Evolutionary conservation across 2,888 invertebrate species (phyloP).

Genomic region (Mactromeris polynyma): DNA sequence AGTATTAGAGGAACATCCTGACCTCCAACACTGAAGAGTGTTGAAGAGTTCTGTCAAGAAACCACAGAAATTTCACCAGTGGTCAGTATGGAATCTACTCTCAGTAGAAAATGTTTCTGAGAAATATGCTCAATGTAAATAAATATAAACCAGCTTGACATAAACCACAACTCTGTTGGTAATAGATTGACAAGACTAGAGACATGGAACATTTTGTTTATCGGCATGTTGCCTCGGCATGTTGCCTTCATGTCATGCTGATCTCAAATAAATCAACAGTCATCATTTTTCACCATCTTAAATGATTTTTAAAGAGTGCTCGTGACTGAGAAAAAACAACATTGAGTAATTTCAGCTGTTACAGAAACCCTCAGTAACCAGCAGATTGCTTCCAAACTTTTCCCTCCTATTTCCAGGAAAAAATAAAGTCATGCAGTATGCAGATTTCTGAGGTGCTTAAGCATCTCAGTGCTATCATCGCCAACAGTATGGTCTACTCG

Average conservation of each 20-base stretch:
- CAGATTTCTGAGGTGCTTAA: no score
- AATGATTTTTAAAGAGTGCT: constrained; percentile 11
- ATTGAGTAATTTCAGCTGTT: constrained; percentile 12
- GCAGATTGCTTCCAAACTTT: not conserved
- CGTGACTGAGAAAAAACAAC: not conserved
- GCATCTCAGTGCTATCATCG: no score
- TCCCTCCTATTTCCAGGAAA: not conserved
- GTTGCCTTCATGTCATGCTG: not conserved
- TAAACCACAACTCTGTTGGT: not conserved
- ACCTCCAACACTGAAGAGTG: not conserved
- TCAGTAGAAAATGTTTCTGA: not conserved
- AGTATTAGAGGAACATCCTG: not conserved
- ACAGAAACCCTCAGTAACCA: not conserved
- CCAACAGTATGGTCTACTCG: no score
- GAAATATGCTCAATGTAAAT: constrained; percentile 3
- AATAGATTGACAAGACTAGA: constrained; percentile 1
- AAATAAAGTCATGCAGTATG: not conserved
- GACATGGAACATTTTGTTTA: constrained; percentile 28
- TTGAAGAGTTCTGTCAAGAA: not conserved
- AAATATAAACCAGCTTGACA: not conserved
- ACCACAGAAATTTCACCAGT: not conserved
- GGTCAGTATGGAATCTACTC: not conserved
- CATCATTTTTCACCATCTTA: constrained; percentile 17
- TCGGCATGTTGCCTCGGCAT: not conserved
- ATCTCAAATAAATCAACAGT: not conserved